Conservation (phyloP, 2,113 vertebrate genomes). For the Australoheros scitulus region DNA sequence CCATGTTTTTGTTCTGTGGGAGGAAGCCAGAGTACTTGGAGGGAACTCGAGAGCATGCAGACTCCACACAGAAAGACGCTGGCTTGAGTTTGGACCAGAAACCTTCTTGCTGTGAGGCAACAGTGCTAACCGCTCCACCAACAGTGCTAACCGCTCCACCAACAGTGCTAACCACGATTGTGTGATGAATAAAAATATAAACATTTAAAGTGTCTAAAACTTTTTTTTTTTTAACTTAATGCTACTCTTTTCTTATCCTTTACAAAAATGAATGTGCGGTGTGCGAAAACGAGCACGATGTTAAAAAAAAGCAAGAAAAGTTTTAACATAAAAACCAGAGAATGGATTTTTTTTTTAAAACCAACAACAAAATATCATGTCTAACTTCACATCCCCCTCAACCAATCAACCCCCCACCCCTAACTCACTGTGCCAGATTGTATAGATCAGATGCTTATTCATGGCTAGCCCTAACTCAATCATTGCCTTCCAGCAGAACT, state of each 20-base stretch:
- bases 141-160: neutral
- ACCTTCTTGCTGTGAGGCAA: neutral
- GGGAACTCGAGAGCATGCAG: no score
- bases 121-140: no score
- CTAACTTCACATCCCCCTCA: neutral
- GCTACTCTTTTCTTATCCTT: neutral
- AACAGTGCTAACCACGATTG: neutral
- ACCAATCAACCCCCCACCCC: neutral
- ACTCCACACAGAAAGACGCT: rapidly evolving
- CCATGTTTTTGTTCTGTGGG: no score
- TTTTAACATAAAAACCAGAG: neutral
- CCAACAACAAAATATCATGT: neutral
- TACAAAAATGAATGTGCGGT: rapidly evolving
- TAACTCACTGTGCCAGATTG: constrained; percentile 24
- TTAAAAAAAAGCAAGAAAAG: rapidly evolving
- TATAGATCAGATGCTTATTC: constrained; percentile 70
- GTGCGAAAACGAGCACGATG: no score
- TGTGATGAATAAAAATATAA: neutral
- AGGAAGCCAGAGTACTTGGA: neutral
- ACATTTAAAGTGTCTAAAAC: neutral
- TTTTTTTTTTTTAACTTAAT: neutral
- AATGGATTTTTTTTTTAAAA: neutral
- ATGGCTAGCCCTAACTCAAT: constrained; percentile 71
- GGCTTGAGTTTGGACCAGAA: neutral
- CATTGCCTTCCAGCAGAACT: constrained; percentile 72